Evolutionary conservation across 2,888 invertebrate species (phyloP), one percentile per base, ranked within the genome.

Genomic region (Harpagoxenus sublaevis): DNA sequence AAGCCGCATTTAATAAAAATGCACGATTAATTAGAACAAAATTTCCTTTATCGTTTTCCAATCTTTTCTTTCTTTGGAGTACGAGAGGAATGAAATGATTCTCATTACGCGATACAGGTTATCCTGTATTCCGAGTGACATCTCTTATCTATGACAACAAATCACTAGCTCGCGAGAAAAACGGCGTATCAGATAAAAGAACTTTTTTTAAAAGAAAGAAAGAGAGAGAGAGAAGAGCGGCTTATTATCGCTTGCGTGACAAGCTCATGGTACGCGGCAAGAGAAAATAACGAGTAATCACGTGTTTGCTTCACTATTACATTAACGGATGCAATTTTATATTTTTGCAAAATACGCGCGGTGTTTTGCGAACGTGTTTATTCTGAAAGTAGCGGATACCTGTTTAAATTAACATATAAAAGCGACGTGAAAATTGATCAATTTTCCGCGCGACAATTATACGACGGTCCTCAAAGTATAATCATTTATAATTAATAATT

Each of bases 131-230:
- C 45, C 35, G 23, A 35, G 18, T 55, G 45, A 78, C 15, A 57
- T 0, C 23, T 66, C 66, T 18, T 68, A 78, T 78, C 68, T 45
- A 35, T 18, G 45, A 78, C 39, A 48, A 78, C 45, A 68, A 78
- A 78, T 68, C 45, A 68, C 31, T 51, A 77, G 8, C 8, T 78
- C n/a, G 53, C 53, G 28, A 53, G 35, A 63, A n/a, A 77, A 65
- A 28, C 23, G 23, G 18, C 15, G 12, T 53, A 57, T 75, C 63
- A 63, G 48, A 63, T 51, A 77, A 23, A 42, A 2, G 3, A 65
- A 65, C 65, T 65, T 53, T 65, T 65, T 39, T 23, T 23, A 23
- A 23, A 23, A 23, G 23, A 23, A 23, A 23, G 23, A 23, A 23
- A 28, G 12, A 23, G 35, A 53, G 12, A 9, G 6, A 6, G 42